Base-by-base conservation (phyloP, 2,113 vertebrate species). In the Felis chaus region DNA sequence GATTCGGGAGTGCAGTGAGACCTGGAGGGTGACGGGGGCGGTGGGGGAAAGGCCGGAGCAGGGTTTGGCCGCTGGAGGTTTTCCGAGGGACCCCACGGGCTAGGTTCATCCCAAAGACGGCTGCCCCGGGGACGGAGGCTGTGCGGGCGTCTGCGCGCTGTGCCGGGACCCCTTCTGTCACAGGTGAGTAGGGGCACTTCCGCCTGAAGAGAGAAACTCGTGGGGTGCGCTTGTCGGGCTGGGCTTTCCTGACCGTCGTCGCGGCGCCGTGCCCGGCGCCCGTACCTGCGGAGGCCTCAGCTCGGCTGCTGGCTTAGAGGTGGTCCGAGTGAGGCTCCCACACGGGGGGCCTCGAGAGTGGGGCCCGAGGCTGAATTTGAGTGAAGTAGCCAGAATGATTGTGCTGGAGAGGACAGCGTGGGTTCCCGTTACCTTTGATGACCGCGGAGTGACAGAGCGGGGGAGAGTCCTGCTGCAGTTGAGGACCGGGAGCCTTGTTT, bases 241-340 rank as follows among this genome's bases (percentile, higher is more conserved):
- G 45, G 23, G 33, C 69, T 27, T 27, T n/a, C 74, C 39, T 3
- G 74, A 39, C 83, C 9, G 7, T 1, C 7, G 18, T 18, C 33
- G 0, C 1, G 2, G 3, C 9, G 2, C 11, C 0, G 0, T 3
- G 19, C 19, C 74, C 12, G 45, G 3, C 1, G 0, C 31, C 16
- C 0, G 39, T 10, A 3, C 12, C 18, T 2, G 5, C 21, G 55
- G 73, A n/a, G 65, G 61, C n/a, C 48, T n/a, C 15, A 0, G 78
- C 79, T 36, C 4, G 23, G 48, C 55, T 39, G 1, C 57, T 5
- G 12, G 31, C 4, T 36, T 29, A 5, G 61, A 73, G 33, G 33
- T 33, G 27, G 41, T 19, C 55, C 25, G 18, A 73, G 50, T 14
- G 1, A n/a, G 63, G 65, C 25, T 39, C 39, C 55, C 14, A 21